Base-by-base conservation (phyloP, 2,888 invertebrate genomes). In the Drosophila neotestacea region DNA sequence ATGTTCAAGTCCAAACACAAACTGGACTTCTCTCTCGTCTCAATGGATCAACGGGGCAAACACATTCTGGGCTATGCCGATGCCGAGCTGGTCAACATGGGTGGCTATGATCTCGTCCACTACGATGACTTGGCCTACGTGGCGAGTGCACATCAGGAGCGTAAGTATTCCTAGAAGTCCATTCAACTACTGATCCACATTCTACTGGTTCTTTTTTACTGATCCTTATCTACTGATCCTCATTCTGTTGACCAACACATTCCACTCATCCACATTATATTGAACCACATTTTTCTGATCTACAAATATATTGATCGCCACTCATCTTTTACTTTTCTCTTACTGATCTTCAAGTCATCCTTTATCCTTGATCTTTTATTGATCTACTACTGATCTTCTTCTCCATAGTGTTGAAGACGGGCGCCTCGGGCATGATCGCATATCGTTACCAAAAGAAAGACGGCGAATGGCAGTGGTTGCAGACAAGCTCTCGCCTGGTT, bases 1-100 rank as follows among this genome's bases (percentile, higher is more conserved):
- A 99, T 99, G 96, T 98, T 99, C 94, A 99, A 99, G 93, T 98
- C 98, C 92, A 99, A 99, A 94, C 99, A 99, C 94, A 98, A 99
- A 92, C 94, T 99, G 88, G 99, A 99, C 93, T 95, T 99, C 66
- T 96, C 97, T 72, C 95, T 99, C 78, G 97, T 99, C 82, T 98
- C 98, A 46, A 98, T 99, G 98, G 99, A 99, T 94, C 98, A 97
- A 94, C 95, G 97, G 96, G 99, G 99, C 71, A 98, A 98, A 93
- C 96, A 98, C 95, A 94, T 99, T 76, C 94, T 99, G 76, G 98
- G 98, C 11, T 99, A 98, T 92, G 96, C 97, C 0, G 99, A 99
- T 92, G 95, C 96, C 2, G 99, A 97, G 93, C 93, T 98, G 76
- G 96, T 96, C 38, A 97, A 96, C 92, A 95, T 97, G 94, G 98